Base-by-base conservation (phyloP, 1,140 invertebrate species). In the Colletes gigas region DNA sequence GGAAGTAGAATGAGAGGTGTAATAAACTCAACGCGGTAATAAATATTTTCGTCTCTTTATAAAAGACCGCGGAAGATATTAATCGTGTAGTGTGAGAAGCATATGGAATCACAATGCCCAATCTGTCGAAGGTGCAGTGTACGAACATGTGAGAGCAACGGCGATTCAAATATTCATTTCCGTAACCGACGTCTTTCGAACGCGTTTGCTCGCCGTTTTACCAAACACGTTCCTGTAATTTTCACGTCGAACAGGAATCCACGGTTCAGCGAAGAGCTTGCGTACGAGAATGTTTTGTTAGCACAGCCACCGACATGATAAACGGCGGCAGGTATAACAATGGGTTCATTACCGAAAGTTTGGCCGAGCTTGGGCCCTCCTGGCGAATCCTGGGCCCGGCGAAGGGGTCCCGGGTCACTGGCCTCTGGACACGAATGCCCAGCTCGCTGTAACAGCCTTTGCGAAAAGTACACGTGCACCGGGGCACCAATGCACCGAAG, bases 331-430 rank as follows among this genome's bases (percentile, higher is more conserved):
- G 74, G 68, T 44, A 77, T 71, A 88, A 88, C 74, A 84, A 88
- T 80, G 69, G 72, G 79, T 79, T 84, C 84, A 81, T 87, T 82
- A 82, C 83, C 84, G 78, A 87, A 90, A 87, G 66, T 74, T 79
- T 72, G 75, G 78, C 44, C 85, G 72, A 62, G 65, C 21, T 21
- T 66, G 84, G 84, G 68, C 74, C 82, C 68, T 44, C 68, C 78
- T 60, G 72, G 78, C 72, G 63, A 67, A 75, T 62, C 55, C 55
- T 75, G 63, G 63, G 6, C 14, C 55, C 52, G 71, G 62, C 71
- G 10, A 68, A 74, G 66, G 67, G 74, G 65, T 77, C 78, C 50
- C 71, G 70, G 86, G 83, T 88, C 86, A 79, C 69, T 65, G 86
- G 81, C 81, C 82, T 52, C 17, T 60, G 79, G 59, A 78, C 68